These are phyloP conservation scores for Cynodonichthys magdalenae DNA, from an alignment of 2,797 vertebrate genomes.

Conservation along the genomic window DNA sequence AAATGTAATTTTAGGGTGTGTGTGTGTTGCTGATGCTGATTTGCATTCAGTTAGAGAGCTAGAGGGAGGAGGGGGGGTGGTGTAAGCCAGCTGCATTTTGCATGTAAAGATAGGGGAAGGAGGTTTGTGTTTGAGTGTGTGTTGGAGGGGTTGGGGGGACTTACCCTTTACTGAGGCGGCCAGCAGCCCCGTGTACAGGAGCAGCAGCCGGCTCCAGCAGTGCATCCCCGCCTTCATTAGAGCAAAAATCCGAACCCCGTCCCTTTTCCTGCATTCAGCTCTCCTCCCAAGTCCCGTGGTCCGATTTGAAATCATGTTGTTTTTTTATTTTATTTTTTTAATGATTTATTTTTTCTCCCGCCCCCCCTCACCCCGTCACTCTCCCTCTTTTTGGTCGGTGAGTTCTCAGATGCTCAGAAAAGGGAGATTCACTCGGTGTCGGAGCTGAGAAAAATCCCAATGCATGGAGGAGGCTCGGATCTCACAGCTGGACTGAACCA, in stretches of 20 bases:
- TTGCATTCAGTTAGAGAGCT: conserved; percentile 59
- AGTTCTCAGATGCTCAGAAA: conserved; percentile 82
- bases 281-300: conserved; percentile 76
- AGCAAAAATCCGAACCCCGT: conserved; percentile 86
- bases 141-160: conserved; percentile 61
- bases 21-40: conserved; percentile 53
- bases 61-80: conserved; percentile 39
- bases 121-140: not conserved
- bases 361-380: too few relatives aligned
- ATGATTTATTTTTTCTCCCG: conserved; percentile 7
- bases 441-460: conserved; percentile 92
- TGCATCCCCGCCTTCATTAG: conserved; percentile 86
- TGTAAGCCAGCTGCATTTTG: conserved; percentile 66
- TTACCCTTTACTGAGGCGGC: conserved; percentile 90
- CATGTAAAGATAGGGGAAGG: conserved; percentile 35
- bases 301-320: conserved; percentile 80
- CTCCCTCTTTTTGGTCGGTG: conserved; percentile 42
- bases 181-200: conserved; percentile 87
- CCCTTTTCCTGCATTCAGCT: conserved; percentile 84
- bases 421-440: conserved; percentile 82
- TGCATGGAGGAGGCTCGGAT: conserved; percentile 93
- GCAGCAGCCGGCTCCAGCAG: conserved; percentile 88
- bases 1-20: conserved; percentile 47
- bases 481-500: conserved; percentile 99
- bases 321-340: not conserved